Conservation (phyloP, 1,140 invertebrate species). For the Apis dorsata region DNA sequence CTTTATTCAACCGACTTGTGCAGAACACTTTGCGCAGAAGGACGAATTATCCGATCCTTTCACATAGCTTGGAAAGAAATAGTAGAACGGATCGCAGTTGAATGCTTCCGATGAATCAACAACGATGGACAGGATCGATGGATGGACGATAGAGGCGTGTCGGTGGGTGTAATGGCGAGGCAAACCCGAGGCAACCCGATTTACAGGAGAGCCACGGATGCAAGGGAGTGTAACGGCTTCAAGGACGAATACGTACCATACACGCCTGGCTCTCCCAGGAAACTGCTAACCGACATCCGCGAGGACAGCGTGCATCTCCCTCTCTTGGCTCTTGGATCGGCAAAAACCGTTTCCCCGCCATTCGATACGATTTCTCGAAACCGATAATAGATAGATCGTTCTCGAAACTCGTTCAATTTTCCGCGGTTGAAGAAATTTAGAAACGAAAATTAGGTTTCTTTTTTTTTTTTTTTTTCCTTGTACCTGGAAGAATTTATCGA, state of each 20-base stretch:
- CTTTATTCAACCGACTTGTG: too few species aligned
- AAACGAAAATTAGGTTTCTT: too few species aligned
- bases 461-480: too few species aligned
- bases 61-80: too few species aligned
- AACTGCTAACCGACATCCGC: slow-evolving; percentile 74
- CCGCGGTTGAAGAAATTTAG: too few species aligned
- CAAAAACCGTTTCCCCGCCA: slow-evolving; percentile 65
- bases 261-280: slow-evolving; percentile 71
- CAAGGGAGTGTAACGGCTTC: slow-evolving; percentile 71
- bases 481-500: too few species aligned
- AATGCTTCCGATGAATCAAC: not conserved
- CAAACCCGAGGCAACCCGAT: slow-evolving; percentile 60
- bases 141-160: slow-evolving; percentile 48
- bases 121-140: not conserved
- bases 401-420: not conserved
- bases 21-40: too few species aligned
- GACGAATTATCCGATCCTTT: too few species aligned
- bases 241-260: slow-evolving; percentile 69
- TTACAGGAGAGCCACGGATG: slow-evolving; percentile 57
- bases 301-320: slow-evolving; percentile 65
- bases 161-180: slow-evolving; percentile 44
- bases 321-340: slow-evolving; percentile 53
- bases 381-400: not conserved
- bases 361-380: slow-evolving; percentile 48
- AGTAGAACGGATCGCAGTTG: not conserved